Evolutionary conservation across 35 echinoderm and acorn worm species (phyloP), one percentile per base, ranked within the genome.

Genomic region (Amphiura filiformis): DNA sequence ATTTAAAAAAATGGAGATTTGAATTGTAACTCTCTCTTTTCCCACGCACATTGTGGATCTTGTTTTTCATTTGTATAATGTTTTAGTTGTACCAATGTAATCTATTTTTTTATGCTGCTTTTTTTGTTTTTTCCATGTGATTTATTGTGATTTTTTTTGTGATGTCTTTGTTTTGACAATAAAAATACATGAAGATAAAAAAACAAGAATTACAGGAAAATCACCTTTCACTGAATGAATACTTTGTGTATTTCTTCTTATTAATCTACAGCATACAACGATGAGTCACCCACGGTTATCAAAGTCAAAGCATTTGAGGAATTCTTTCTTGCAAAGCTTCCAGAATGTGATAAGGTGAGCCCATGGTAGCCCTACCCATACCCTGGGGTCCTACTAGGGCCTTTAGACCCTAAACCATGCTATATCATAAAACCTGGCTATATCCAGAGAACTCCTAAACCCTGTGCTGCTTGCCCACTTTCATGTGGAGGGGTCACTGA

Each of bases 271-370:
- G 95, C 76, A 76, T 97, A 97, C 75, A 90, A 39, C 14, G 84
- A 38, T 35, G 92, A 91, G 30, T 97, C 95, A 41, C 92, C 95
- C 0, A 89, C 95, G 32, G 89, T 91, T 13, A 23, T 47, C 14
- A 97, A 97, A 83, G 87, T 97, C 0, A 90, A 97, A 78, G 42
- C 86, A 2, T 97, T 97, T 97, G 92, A 97, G 83, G 88, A 89
- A 39, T 97, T 91, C 79, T 97, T 97, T 65, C 80, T 26, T 49
- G 39, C 85, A 32, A 93, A 49, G 82, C 75, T 97, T 61, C 38
- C 85, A n/a, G 70, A 90, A 28, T 94, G 88, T 82, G 82, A 97
- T 86, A 97, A 97, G 92, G 95, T 97, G 91, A 39, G 32, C 13
- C 23, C n/a, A n/a, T n/a, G n/a, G n/a, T n/a, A n/a, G n/a, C n/a